Percentiles rank a stretch among this genome's conserved stretches.
Conservation (phyloP, 2,888 invertebrate genomes). For the Drosophila multiciliata region DNA sequence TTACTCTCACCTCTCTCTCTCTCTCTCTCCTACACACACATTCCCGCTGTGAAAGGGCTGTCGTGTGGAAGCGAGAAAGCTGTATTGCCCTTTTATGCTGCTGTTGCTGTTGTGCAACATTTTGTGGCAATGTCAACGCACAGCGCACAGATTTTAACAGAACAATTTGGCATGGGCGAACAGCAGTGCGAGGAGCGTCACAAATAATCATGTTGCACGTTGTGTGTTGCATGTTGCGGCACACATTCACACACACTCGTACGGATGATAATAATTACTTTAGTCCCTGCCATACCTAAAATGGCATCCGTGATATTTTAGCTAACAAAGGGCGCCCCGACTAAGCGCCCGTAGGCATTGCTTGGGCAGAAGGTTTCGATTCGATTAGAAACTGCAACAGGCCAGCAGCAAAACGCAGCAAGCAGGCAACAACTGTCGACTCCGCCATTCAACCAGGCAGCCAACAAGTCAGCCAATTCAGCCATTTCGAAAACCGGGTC, state of each 20-base stretch:
- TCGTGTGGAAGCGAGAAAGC: constrained; percentile 34
- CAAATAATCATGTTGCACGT: constrained; percentile 61
- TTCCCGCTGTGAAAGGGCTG: constrained; percentile 22
- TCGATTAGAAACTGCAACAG: constrained; percentile 84
- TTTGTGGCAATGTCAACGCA: constrained; percentile 61
- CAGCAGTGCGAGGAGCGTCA: constrained; percentile 43
- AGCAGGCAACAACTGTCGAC: constrained; percentile 49
- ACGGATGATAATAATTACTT: constrained; percentile 35
- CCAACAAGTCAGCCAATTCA: constrained; percentile 19
- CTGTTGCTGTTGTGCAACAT: constrained; percentile 74
- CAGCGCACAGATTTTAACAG: constrained; percentile 81
- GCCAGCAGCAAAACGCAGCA: constrained; percentile 77
- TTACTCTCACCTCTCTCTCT: constrained; percentile 9
- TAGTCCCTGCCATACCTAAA: constrained; percentile 20
- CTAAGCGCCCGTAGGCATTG: constrained; percentile 66
- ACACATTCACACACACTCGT: constrained; percentile 14
- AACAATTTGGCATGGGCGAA: constrained; percentile 76
- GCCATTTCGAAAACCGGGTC: constrained; percentile 52
- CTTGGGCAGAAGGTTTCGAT: constrained; percentile 85
- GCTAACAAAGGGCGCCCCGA: constrained; percentile 71
- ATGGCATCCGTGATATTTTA: constrained; percentile 57
- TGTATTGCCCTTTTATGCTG: constrained; percentile 3
- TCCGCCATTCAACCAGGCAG: constrained; percentile 16
- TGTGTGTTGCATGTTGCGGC: constrained; percentile 52
- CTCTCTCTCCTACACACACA: background rate